Base-by-base conservation (phyloP, 2,797 vertebrate genomes). In the Mus caroli region DNA sequence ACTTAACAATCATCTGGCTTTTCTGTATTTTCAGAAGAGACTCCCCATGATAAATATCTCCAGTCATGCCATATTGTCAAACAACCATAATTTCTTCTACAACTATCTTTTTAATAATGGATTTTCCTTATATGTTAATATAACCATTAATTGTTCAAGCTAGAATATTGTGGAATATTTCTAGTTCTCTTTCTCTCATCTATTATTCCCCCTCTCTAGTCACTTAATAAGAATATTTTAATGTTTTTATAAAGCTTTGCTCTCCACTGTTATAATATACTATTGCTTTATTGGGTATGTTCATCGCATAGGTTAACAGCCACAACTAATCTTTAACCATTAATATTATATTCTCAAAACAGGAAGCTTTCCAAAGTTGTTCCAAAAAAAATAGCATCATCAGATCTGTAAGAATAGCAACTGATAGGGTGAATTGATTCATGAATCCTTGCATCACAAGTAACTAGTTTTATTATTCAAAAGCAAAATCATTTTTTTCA, bases 331-430 rank as follows among this genome's bases (percentile, higher is more conserved):
- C 37, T 95, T 43, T 73, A 62, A 24, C 8, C 14, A 77, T 6
- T 79, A 52, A 28, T 78, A 9, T 17, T 58, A 4, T 71, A 17
- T 37, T 79, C 2, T 31, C 4, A 6, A n/a, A 1, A 40, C 0
- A 54, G 9, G 3, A 24, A 76, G 50, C 4, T 10, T 40, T n/a
- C 37, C 52, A 87, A 6, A 69, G 8, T 2, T 73, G 28, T 79
- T 78, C 3, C 43, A 43, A 77, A 80, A 94, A 94, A 82, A 43
- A 93, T 80, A 77, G 11, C 52, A 90, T 75, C 64, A 8, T 8
- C 22, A 24, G 2, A 64, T 52, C 8, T 71, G 22, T 87, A 77
- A 60, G 64, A 56, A 54, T 67, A 89, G 67, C 5, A 58, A 89
- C 52, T 19, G 88, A 58, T 28, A 93, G 1, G 0, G 11, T 22